Percentiles rank a stretch among this genome's conserved stretches.
These are phyloP conservation scores for Grallaria varia DNA, from an alignment of 2,113 vertebrate species.

Conservation along the genomic window DNA sequence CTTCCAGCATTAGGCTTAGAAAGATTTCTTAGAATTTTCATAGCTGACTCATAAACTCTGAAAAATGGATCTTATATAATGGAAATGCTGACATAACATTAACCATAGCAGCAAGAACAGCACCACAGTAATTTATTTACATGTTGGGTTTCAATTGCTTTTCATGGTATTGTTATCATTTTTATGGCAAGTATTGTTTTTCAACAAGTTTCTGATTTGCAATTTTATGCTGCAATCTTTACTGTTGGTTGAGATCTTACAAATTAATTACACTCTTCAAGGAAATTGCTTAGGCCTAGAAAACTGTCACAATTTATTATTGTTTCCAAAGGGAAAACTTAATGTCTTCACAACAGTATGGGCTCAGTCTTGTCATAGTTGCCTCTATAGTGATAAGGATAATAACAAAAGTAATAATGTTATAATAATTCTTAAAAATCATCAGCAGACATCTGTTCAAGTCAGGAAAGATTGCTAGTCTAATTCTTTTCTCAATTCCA, in stretches of 20 bases:
- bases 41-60: slow-evolving; percentile 29
- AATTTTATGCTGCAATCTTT: slow-evolving; percentile 51
- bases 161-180: slow-evolving; percentile 58
- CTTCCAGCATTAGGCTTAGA: background rate
- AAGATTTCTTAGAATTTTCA: background rate
- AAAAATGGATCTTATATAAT: slow-evolving; percentile 37
- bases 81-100: slow-evolving; percentile 59
- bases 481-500: slow-evolving; percentile 3
- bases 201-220: slow-evolving; percentile 55
- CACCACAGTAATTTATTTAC: slow-evolving; percentile 50
- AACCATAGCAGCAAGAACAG: slow-evolving; percentile 31
- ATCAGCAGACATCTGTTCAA: background rate
- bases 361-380: background rate
- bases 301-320: slow-evolving; percentile 55
- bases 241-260: slow-evolving; percentile 24
- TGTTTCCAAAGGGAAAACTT: slow-evolving; percentile 30
- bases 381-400: background rate
- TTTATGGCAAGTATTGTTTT: slow-evolving; percentile 66
- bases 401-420: slow-evolving; percentile 20
- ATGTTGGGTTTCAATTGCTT: slow-evolving; percentile 59
- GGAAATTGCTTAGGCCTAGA: slow-evolving; percentile 52
- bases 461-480: background rate
- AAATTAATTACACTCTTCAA: slow-evolving; percentile 63
- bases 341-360: background rate
- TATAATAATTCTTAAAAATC: slow-evolving; percentile 23